Conservation (phyloP, 2,113 vertebrate genomes). For the Oreocharis arfaki region DNA sequence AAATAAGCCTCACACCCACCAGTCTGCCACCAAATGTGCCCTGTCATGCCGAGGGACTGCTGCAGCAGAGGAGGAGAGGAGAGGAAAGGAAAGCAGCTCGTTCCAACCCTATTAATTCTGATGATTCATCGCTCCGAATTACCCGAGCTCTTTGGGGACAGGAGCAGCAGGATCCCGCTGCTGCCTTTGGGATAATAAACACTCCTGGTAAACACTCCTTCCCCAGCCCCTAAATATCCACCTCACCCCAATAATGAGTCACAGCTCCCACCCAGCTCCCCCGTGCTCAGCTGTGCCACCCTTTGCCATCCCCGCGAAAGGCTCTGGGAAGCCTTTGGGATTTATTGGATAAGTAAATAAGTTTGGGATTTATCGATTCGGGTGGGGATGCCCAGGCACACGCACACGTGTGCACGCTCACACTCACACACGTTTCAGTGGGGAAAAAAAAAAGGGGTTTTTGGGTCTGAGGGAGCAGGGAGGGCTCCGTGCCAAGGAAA, state of each 20-base stretch:
- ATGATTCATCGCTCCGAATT: slow-evolving; percentile 64
- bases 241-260: slow-evolving; percentile 64
- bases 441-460: not conserved
- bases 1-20: not conserved
- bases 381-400: not conserved
- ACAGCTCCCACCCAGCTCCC: slow-evolving; percentile 60
- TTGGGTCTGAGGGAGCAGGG: not conserved
- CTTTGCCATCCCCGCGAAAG: not conserved
- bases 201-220: slow-evolving; percentile 58
- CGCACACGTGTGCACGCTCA: not conserved
- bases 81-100: not conserved
- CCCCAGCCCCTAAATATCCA: slow-evolving; percentile 38
- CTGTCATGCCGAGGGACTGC: slow-evolving; percentile 7
- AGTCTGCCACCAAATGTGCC: slow-evolving; percentile 29
- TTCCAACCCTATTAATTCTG: slow-evolving; percentile 53
- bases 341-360: not conserved
- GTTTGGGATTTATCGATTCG: not conserved
- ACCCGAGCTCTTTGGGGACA: slow-evolving; percentile 38
- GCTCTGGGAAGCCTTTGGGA: not conserved
- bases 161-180: slow-evolving; percentile 23
- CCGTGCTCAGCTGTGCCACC: slow-evolving; percentile 8
- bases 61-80: slow-evolving; percentile 13
- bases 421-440: not conserved
- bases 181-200: slow-evolving; percentile 65
- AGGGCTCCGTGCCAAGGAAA: slow-evolving; percentile 72